These are phyloP conservation scores for Stomorhina lunata DNA, from an alignment of 2,888 invertebrate species.

Conservation along the genomic window DNA sequence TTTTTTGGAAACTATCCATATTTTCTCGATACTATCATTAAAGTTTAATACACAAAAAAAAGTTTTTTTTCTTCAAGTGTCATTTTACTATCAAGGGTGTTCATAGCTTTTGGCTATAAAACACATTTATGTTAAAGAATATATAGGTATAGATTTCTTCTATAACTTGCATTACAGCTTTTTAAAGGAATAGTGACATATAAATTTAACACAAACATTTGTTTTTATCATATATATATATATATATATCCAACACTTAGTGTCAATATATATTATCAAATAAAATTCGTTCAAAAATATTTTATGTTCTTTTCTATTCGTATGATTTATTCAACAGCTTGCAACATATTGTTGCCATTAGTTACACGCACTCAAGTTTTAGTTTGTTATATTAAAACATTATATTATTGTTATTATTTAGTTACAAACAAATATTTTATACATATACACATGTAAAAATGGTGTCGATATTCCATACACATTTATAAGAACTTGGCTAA, in stretches of 20 bases:
- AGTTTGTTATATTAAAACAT: not conserved
- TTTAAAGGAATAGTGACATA: not conserved
- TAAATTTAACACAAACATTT: not conserved
- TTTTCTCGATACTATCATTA: too few species aligned
- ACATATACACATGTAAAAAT: too few species aligned
- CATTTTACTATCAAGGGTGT: not conserved
- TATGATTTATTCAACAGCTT: conserved; percentile 19
- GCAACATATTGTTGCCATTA: conserved; percentile 21
- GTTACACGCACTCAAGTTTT: not conserved
- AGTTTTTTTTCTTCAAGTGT: not conserved
- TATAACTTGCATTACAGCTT: not conserved
- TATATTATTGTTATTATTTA: not conserved
- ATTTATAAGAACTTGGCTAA: too few species aligned
- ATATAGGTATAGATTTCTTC: not conserved
- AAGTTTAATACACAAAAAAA: not conserved
- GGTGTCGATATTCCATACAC: not conserved
- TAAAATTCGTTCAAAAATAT: not conserved
- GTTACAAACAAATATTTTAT: not conserved
- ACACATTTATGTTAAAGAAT: not conserved
- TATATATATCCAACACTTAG: too few species aligned
- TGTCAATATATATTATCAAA: not conserved
- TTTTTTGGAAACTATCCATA: too few species aligned
- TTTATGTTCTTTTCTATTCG: too few species aligned
- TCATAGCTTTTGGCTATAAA: not conserved
- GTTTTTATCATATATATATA: not conserved